These are phyloP conservation scores for Axinella damicornis DNA, from an alignment of 37 sponge, comb jelly and placozoan species.

Conservation along the genomic window DNA sequence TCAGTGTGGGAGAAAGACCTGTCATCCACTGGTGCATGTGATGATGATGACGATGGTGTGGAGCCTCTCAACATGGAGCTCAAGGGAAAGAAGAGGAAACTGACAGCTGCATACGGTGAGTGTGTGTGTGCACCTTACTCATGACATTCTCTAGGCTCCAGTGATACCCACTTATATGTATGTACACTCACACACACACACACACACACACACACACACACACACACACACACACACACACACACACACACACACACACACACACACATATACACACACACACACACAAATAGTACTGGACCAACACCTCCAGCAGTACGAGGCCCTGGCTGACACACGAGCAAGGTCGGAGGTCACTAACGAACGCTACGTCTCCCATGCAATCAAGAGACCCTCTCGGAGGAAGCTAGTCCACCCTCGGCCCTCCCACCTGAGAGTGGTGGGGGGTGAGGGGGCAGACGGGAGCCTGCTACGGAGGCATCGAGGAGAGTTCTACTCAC, in stretches of 20 bases:
- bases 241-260: constrained; percentile 4
- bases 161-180: too few relatives aligned
- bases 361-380: neutral
- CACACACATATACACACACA: constrained; percentile 38
- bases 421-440: too few relatives aligned
- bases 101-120: neutral
- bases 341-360: neutral
- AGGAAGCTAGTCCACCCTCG: too few relatives aligned
- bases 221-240: constrained; percentile 55
- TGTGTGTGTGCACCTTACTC: too few relatives aligned
- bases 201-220: constrained; percentile 37
- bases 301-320: neutral
- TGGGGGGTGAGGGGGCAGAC: too few relatives aligned
- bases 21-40: too few relatives aligned
- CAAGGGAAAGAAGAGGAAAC: neutral
- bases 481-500: neutral
- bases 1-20: too few relatives aligned
- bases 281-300: neutral
- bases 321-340: constrained; percentile 15
- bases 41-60: too few relatives aligned
- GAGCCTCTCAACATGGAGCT: constrained; percentile 16
- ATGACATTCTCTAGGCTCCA: too few relatives aligned
- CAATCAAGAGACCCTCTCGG: neutral
- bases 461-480: neutral
- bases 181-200: too few relatives aligned